Evolutionary conservation across 2,888 invertebrate species (phyloP).

Genomic region (Noctua fimbriata): DNA sequence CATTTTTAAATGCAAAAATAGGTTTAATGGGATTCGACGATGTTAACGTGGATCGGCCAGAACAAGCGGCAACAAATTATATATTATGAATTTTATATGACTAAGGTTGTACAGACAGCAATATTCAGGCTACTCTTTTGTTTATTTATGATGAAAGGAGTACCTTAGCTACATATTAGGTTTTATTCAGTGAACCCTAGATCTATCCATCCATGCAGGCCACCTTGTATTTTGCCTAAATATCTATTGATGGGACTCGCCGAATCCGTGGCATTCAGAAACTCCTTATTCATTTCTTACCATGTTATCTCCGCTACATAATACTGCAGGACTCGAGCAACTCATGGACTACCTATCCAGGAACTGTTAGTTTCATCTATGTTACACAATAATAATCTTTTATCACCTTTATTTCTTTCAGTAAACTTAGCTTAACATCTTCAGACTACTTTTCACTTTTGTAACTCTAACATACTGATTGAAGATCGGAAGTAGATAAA

Average conservation of each 20-base stretch:
- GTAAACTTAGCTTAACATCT: neutral
- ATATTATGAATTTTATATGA: neutral
- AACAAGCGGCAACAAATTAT: neutral
- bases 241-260: neutral
- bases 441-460: neutral
- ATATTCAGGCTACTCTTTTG: neutral
- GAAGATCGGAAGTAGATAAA: neutral
- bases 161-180: neutral
- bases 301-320: neutral
- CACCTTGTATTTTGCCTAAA: neutral
- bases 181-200: neutral
- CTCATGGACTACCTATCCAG: neutral
- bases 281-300: neutral
- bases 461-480: neutral
- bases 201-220: neutral
- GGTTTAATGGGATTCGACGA: constrained; percentile 64
- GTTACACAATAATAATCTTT: neutral
- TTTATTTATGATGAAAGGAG: neutral
- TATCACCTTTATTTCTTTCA: neutral
- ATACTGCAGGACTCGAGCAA: neutral
- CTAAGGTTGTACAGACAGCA: no score
- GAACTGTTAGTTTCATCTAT: neutral
- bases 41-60: constrained; percentile 68
- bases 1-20: constrained; percentile 81
- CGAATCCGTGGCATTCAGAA: neutral